Percentiles rank a stretch among this genome's conserved stretches.
These are phyloP conservation scores for Ctenodactylus gundi DNA, from an alignment of 2,113 vertebrate species.

Conservation along the genomic window DNA sequence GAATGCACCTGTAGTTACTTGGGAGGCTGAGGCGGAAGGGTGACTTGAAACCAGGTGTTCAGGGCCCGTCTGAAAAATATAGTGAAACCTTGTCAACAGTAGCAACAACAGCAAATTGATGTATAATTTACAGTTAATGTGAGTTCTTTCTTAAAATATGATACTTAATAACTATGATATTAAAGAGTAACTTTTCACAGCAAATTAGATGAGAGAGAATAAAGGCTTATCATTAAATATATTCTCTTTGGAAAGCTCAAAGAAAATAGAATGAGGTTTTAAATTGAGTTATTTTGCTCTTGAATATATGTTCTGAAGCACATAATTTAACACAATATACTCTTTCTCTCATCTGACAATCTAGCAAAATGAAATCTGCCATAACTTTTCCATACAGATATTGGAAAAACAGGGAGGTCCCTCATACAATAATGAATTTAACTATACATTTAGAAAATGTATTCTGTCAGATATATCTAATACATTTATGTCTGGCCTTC, in stretches of 20 bases:
- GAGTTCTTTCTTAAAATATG: conserved; percentile 7
- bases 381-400: background rate
- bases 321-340: background rate
- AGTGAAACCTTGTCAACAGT: background rate
- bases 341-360: conserved; percentile 19
- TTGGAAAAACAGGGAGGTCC: background rate
- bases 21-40: background rate
- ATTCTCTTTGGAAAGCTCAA: background rate
- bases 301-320: background rate
- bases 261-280: conserved; percentile 8
- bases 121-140: background rate
- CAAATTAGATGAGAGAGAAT: background rate
- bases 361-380: background rate
- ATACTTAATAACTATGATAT: background rate
- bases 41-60: background rate
- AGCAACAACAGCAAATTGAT: background rate
- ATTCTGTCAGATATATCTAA: background rate
- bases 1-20: background rate
- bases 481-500: background rate
- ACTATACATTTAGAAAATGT: background rate
- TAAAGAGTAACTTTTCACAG: background rate
- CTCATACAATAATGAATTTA: background rate
- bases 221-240: conserved; percentile 6
- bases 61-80: background rate
- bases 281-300: background rate